These are phyloP conservation scores for Vultur gryphus DNA, from an alignment of 2,797 vertebrate genomes.

Conservation along the genomic window DNA sequence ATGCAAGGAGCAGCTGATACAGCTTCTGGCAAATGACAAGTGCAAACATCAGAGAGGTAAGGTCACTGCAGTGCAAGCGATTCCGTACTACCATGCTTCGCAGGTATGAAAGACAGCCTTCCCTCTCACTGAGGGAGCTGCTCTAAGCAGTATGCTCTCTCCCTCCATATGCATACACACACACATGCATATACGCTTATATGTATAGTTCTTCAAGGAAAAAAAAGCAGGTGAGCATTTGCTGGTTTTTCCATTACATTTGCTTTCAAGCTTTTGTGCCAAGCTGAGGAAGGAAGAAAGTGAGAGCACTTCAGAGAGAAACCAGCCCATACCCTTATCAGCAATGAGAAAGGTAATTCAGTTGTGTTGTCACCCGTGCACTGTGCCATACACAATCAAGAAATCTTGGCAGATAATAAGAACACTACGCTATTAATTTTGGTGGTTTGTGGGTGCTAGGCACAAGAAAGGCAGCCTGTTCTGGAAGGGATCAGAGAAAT, in stretches of 20 bases:
- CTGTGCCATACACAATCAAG: accelerated
- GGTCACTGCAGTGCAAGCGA: background rate
- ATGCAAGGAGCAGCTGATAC: background rate
- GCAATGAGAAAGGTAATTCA: background rate
- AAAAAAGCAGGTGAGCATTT: background rate
- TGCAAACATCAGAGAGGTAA: background rate
- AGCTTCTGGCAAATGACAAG: background rate
- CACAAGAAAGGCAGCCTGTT: background rate
- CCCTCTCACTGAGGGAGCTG: background rate
- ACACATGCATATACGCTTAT: background rate
- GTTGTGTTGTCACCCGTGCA: background rate
- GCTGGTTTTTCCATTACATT: background rate
- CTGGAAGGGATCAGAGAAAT: background rate
- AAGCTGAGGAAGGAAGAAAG: background rate
- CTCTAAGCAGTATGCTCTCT: background rate
- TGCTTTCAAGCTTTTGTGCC: background rate
- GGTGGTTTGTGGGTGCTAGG: background rate
- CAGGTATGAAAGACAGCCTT: background rate
- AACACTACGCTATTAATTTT: background rate
- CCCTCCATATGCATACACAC: background rate
- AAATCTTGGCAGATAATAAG: background rate
- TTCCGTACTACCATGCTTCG: background rate
- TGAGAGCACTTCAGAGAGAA: background rate
- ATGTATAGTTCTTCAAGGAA: background rate
- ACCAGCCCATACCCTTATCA: background rate